Conservation (phyloP, 2,888 invertebrate genomes). For the Ommatoiulus sabulosus region DNA sequence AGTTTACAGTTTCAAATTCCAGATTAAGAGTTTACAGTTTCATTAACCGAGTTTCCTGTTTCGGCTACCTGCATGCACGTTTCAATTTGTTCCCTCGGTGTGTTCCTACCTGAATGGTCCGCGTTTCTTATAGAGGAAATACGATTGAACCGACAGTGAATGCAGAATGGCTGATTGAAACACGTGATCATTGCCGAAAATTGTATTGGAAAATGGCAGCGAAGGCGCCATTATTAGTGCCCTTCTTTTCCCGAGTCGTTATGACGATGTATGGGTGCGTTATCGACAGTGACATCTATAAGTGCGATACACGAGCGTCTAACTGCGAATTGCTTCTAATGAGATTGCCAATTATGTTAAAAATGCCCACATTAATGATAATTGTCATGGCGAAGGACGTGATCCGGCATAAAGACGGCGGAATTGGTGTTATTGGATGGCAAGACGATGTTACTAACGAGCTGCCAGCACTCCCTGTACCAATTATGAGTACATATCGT, state of each 20-base stretch:
- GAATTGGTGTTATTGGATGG: slow-evolving; percentile 22
- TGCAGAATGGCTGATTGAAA: neutral
- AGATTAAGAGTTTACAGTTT: too few relatives aligned
- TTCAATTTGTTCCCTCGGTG: too few relatives aligned
- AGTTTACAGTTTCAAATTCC: too few relatives aligned
- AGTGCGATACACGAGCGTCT: neutral
- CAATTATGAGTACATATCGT: neutral
- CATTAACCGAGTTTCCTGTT: too few relatives aligned
- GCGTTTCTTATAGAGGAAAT: too few relatives aligned
- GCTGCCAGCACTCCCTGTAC: neutral
- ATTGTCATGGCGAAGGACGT: slow-evolving; percentile 22
- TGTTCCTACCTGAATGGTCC: too few relatives aligned
- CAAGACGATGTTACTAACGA: slow-evolving; percentile 47
- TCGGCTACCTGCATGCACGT: too few relatives aligned
- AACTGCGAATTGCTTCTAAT: slow-evolving; percentile 37
- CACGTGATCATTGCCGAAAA: neutral
- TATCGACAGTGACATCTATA: neutral
- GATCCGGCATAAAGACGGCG: neutral
- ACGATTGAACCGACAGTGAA: too few relatives aligned
- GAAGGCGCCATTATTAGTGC: neutral
- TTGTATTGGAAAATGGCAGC: neutral
- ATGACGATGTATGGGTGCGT: neutral
- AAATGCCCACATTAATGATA: slow-evolving; percentile 47
- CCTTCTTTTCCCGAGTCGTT: neutral
- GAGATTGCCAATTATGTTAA: slow-evolving; percentile 48